phyloP scores from a whole-genome alignment of 2,888 invertebrate genomes.

The Keiferia lycopersicella region DNA sequence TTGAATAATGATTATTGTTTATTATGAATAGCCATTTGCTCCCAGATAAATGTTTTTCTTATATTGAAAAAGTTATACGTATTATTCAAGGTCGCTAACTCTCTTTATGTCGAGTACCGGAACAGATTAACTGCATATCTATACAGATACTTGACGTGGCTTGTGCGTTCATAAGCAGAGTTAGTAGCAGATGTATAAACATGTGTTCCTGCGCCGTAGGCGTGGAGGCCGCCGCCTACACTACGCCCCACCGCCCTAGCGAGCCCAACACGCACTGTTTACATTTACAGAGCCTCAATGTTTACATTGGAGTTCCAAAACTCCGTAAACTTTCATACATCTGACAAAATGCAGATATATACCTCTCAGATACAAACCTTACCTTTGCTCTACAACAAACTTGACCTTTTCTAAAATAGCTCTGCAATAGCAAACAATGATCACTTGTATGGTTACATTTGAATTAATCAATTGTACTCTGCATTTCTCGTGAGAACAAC shows the following conservation, averaged over 20 bases:
- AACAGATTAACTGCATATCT: slow-evolving; percentile 25
- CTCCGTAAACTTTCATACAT: slow-evolving; percentile 30
- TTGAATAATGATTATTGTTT: slow-evolving; percentile 13
- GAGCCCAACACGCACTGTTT: slow-evolving; percentile 48
- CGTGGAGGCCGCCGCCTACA: slow-evolving; percentile 65
- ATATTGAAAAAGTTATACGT: background rate
- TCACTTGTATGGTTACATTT: slow-evolving; percentile 8
- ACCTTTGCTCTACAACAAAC: slow-evolving; percentile 6
- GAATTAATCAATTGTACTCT: slow-evolving; percentile 1
- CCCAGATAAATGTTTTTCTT: too few species aligned
- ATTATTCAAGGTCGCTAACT: background rate
- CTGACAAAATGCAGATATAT: background rate
- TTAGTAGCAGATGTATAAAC: slow-evolving; percentile 64
- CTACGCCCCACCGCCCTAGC: slow-evolving; percentile 40
- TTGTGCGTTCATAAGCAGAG: slow-evolving; percentile 48
- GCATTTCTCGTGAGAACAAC: slow-evolving; percentile 17
- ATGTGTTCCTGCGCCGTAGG: slow-evolving; percentile 68
- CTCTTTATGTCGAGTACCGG: slow-evolving; percentile 12
- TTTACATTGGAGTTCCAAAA: slow-evolving; percentile 55
- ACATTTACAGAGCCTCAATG: slow-evolving; percentile 52
- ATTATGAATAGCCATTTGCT: background rate
- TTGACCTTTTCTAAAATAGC: background rate
- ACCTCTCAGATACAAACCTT: background rate
- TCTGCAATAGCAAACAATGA: background rate
- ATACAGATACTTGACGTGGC: slow-evolving; percentile 22